Conservation (phyloP, 37 sponge, comb jelly and placozoan genomes). For the Hexactinellida sp. region DNA sequence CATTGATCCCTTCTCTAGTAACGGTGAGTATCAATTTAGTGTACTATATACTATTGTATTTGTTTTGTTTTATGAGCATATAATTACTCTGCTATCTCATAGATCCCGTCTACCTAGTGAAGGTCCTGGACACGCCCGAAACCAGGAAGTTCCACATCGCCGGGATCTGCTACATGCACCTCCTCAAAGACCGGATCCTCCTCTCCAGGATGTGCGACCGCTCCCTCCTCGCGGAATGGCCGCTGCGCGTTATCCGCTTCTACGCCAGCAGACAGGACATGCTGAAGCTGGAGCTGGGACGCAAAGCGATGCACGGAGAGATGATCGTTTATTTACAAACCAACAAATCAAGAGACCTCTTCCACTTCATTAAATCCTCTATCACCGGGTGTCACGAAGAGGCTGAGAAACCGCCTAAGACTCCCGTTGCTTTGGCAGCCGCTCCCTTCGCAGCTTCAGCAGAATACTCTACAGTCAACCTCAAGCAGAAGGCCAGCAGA, state of each 20-base stretch:
- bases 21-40: not conserved
- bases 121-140: not conserved
- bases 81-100: too few relatives aligned
- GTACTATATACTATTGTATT: too few relatives aligned
- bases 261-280: not conserved
- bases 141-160: not conserved
- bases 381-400: not conserved
- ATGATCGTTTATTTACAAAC: not conserved
- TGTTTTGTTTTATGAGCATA: too few relatives aligned
- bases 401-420: not conserved
- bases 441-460: not conserved
- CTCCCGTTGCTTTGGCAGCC: not conserved
- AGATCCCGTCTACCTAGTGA: not conserved
- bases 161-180: not conserved
- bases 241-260: not conserved
- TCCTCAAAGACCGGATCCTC: not conserved
- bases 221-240: not conserved
- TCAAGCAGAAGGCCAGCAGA: not conserved
- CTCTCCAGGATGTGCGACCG: not conserved
- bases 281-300: not conserved
- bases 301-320: constrained; percentile 7
- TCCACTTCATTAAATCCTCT: not conserved
- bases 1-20: not conserved
- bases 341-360: not conserved
- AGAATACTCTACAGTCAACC: not conserved